Evolutionary conservation across 2,888 invertebrate genomes (phyloP).

Genomic region (Apamea crenata): DNA sequence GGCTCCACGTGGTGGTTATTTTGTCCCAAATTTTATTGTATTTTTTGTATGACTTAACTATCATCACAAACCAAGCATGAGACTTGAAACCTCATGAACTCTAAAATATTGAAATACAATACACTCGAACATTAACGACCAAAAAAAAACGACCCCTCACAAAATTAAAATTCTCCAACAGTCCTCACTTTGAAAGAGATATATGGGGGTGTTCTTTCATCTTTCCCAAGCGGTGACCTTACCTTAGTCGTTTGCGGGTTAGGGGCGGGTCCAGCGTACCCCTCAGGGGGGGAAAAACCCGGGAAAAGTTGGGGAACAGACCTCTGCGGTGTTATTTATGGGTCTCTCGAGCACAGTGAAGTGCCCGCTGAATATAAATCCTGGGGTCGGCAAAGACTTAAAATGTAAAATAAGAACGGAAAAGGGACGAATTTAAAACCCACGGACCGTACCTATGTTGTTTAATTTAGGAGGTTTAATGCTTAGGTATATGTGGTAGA

Average conservation of each 20-base stretch:
- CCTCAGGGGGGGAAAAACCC: conserved; percentile 66
- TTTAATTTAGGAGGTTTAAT: conserved; percentile 51
- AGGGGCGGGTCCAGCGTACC: conserved; percentile 66
- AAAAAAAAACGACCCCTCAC: conserved; percentile 67
- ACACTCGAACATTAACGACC: conserved; percentile 21
- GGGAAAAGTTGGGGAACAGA: conserved; percentile 78
- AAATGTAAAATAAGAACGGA: conserved; percentile 85
- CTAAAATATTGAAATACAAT: not conserved
- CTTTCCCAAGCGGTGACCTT: conserved; percentile 79
- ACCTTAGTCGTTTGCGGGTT: conserved; percentile 88
- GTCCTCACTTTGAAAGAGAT: conserved; percentile 89
- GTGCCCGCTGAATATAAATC: conserved; percentile 89
- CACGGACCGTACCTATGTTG: conserved; percentile 53
- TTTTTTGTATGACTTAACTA: not conserved
- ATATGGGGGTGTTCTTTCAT: conserved; percentile 89
- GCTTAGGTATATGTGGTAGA: conserved; percentile 11
- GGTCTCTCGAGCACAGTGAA: conserved; percentile 88
- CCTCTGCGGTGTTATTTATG: conserved; percentile 88
- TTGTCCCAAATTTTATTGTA: too few species aligned
- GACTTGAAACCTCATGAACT: not conserved
- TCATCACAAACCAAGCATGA: not conserved
- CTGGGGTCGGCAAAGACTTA: conserved; percentile 83
- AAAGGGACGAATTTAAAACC: conserved; percentile 70
- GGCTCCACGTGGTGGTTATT: too few species aligned
- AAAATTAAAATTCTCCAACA: conserved; percentile 89